Base-by-base conservation (phyloP, 1,140 invertebrate species). In the Capitella teleta region DNA sequence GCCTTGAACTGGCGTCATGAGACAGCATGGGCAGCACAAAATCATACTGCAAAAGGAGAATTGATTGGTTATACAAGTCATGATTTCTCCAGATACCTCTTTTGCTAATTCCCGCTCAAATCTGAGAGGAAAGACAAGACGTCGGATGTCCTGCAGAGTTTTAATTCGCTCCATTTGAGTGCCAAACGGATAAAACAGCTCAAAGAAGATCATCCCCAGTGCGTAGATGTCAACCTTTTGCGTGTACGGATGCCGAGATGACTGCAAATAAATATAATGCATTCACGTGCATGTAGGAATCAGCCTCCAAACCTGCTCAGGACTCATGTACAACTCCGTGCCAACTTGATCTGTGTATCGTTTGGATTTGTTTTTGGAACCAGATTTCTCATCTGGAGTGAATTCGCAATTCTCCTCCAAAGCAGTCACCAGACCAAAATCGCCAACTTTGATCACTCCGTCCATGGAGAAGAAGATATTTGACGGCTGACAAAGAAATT, bases 201-300 rank as follows among this genome's bases (percentile, higher is more conserved):
- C 94, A 67, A 92, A 90, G 38, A 96, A 78, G 51, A 98, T 93
- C 40, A 98, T 75, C 1, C 93, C 94, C 49, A 97, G 71, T 0
- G 92, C 90, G 74, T 88, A 98, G 50, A 98, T 95, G 66, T 98
- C 94, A 28, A 97, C 90, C 76, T 96, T 97, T 61, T 87, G 86
- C 63, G 85, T 84, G 67, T 97, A 96, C 2, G 78, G 73, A 51
- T 80, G 76, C 1, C 84, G 82, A 10, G 75, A 71, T 12, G 84
- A 74, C 77, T 79, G 62, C 28, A 70, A 62, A 23, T 43, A 43
- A n/a, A 18, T 2, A 18, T 2, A 2, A 2, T 18, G 36, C 16
- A 18, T 2, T 37, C n/a, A 3, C 36, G 21, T 5, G 2, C 21
- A 37, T 18, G 16, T 37, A 3, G 3, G 2, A 37, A 18, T 5